Conservation (phyloP, 1,140 invertebrate genomes). For the Orius insidiosus region DNA sequence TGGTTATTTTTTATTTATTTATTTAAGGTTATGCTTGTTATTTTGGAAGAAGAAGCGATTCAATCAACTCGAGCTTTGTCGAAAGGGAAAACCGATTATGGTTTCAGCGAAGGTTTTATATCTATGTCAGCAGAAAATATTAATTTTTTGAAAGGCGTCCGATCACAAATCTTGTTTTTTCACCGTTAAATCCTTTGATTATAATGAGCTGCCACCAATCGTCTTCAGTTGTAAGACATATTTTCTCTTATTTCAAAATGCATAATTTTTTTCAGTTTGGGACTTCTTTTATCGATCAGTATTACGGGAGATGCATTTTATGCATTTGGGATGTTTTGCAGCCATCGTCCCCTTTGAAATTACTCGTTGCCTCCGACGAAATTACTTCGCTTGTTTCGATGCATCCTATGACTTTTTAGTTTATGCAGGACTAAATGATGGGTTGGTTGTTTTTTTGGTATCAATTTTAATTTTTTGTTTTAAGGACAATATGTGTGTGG, state of each 20-base stretch:
- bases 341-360: slow-evolving; percentile 4
- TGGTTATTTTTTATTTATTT: slow-evolving; percentile 16
- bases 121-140: slow-evolving; percentile 8
- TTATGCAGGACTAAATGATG: slow-evolving; percentile 11
- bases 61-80: slow-evolving; percentile 3
- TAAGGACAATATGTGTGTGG: slow-evolving; percentile 8
- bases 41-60: slow-evolving; percentile 11
- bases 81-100: not conserved
- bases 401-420: slow-evolving; percentile 1
- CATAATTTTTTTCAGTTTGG: not conserved
- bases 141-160: slow-evolving; percentile 6
- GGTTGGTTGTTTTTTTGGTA: slow-evolving; percentile 1
- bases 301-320: not conserved
- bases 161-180: slow-evolving; percentile 9
- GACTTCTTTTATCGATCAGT: no score
- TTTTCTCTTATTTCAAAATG: not conserved
- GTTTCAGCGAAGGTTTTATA: slow-evolving; percentile 10
- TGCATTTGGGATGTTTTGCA: slow-evolving; percentile 13
- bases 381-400: slow-evolving; percentile 10
- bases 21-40: slow-evolving; percentile 2
- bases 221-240: not conserved
- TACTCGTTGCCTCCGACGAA: slow-evolving; percentile 9
- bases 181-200: not conserved
- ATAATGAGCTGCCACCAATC: slow-evolving; percentile 1
- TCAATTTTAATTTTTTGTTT: not conserved